Conservation (phyloP, 35 echinoderm and acorn worm species). For the Ptychodera flava region DNA sequence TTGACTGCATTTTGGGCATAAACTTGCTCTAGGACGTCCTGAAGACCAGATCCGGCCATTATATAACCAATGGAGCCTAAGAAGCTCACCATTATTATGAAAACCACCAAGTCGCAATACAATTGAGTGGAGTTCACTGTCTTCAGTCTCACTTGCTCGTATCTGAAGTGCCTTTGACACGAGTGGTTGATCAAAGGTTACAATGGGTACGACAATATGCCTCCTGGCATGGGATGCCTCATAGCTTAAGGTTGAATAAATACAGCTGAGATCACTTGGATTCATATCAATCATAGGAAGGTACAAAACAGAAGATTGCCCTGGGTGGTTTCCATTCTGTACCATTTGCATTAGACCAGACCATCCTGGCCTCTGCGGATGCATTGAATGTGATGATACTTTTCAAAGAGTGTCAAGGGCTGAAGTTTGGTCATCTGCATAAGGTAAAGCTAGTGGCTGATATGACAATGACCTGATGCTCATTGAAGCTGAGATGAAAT, state of each 20-base stretch:
- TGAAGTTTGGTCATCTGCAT: background rate
- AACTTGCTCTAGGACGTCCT: slow-evolving; percentile 14
- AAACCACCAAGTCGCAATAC: slow-evolving; percentile 30
- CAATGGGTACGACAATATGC: slow-evolving; percentile 10
- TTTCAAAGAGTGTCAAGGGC: slow-evolving; percentile 8
- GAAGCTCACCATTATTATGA: slow-evolving; percentile 31
- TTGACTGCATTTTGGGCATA: slow-evolving; percentile 20
- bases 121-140: slow-evolving; percentile 10
- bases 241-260: slow-evolving; percentile 18
- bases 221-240: slow-evolving; percentile 10
- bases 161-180: slow-evolving; percentile 8
- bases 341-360: slow-evolving; percentile 8
- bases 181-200: slow-evolving; percentile 23
- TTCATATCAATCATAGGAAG: slow-evolving; percentile 21
- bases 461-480: slow-evolving; percentile 2
- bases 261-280: slow-evolving; percentile 25
- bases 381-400: slow-evolving; percentile 17
- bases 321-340: slow-evolving; percentile 8
- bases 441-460: background rate
- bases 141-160: background rate
- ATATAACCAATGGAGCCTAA: slow-evolving; percentile 11
- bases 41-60: slow-evolving; percentile 8
- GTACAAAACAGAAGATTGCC: slow-evolving; percentile 15
- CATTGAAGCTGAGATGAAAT: background rate
- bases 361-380: slow-evolving; percentile 7